These are phyloP conservation scores for Atherinosoma microstoma DNA, from an alignment of 2,797 vertebrate species.

Conservation along the genomic window DNA sequence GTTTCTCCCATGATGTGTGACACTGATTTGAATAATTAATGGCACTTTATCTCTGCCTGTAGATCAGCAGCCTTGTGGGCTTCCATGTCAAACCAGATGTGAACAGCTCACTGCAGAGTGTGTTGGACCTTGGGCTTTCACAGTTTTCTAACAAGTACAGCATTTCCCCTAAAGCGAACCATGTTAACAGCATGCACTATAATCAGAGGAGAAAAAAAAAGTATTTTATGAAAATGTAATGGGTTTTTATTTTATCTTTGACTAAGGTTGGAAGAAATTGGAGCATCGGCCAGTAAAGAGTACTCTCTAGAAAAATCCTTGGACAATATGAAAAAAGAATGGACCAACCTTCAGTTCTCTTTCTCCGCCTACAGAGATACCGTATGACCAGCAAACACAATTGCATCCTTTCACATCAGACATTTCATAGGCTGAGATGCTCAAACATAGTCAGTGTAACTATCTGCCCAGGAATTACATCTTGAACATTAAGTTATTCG, in stretches of 20 bases:
- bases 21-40: conserved; percentile 44
- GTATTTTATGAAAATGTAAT: conserved; percentile 1
- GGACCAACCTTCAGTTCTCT: conserved; percentile 82
- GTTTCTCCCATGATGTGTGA: conserved; percentile 23
- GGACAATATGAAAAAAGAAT: conserved; percentile 92
- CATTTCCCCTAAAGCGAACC: neutral
- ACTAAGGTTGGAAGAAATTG: conserved; percentile 89
- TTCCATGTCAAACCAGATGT: conserved; percentile 83
- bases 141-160: conserved; percentile 88
- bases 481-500: conserved; percentile 14
- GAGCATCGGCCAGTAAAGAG: conserved; percentile 90
- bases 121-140: conserved; percentile 88
- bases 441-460: neutral
- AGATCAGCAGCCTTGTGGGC: conserved; percentile 90
- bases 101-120: conserved; percentile 84
- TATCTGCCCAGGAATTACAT: neutral
- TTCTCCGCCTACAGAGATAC: conserved; percentile 90
- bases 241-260: conserved; percentile 1
- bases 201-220: neutral
- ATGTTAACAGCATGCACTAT: neutral
- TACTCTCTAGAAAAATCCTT: conserved; percentile 90
- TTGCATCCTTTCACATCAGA: conserved; percentile 16
- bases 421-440: neutral
- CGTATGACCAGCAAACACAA: conserved; percentile 74
- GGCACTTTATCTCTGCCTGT: conserved; percentile 49